Base-by-base conservation (phyloP, 2,113 vertebrate genomes). In the Malurus elegans region DNA sequence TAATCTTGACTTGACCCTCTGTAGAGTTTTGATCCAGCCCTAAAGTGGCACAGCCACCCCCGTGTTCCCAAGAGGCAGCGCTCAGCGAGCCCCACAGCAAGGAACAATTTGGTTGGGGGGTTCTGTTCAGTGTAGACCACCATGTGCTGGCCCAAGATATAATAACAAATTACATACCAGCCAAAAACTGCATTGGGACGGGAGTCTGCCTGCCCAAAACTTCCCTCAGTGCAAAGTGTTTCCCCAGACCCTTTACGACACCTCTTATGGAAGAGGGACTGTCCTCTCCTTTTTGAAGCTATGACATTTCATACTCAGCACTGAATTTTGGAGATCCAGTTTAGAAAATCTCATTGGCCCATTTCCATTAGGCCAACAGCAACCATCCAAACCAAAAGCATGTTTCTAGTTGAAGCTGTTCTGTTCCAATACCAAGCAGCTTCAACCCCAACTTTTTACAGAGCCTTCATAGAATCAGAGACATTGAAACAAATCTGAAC, bases 251-350 rank as follows among this genome's bases (percentile, higher is more conserved):
- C 21, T 60, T 81, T 4, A 14, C 9, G 15, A 6, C 36, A 50
- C 3, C n/a, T 36, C 24, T 25, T 7, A 4, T 0, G 1, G 29
- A 64, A 6, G 19, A 66, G 31, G 10, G n/a, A 13, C 8, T 8
- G 4, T 10, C 36, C 28, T 36, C 69, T 45, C 23, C 32, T 54
- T 61, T 62, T 57, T 2, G 4, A 18, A 65, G 14, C 34, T 45
- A 5, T 3, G 7, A 18, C 38, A 32, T 50, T 86, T 65, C 56
- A 62, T 6, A 47, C 38, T 70, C 8, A 1, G 57, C 69, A 44
- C 3, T 42, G 18, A 74, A 47, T 23, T 74, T 66, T 26, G 38
- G 38, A 38, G 54, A 79, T 9, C 12, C 62, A 79, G 1, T 0
- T 1, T 0, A 69, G 57, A 73, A 90, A 92, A 69, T 17, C 76